phyloP scores from a whole-genome alignment of 2,113 vertebrate species.

The Larimichthys polyactis region DNA sequence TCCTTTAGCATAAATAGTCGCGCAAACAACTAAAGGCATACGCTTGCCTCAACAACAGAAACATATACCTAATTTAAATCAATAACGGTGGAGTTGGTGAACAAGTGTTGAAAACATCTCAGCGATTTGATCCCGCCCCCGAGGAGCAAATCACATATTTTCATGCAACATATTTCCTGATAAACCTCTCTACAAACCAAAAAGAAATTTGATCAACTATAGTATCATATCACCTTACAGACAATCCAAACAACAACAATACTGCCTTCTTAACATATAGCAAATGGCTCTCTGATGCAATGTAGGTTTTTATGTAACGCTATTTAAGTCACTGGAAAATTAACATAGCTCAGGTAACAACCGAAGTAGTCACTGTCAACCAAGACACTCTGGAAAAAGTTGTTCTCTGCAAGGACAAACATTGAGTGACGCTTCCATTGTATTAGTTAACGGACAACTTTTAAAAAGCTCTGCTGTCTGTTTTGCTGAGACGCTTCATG shows the following conservation, averaged over 20 bases:
- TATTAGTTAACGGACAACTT: conserved; percentile 7
- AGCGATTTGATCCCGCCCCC: neutral
- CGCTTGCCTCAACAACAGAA: neutral
- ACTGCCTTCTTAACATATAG: too few relatives aligned
- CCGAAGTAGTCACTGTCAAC: neutral
- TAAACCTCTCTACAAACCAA: neutral
- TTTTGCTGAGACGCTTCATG: neutral
- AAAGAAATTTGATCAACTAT: neutral
- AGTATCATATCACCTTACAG: neutral
- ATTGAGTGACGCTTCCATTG: conserved; percentile 7
- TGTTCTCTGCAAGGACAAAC: neutral
- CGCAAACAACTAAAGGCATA: conserved; percentile 16
- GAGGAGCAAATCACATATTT: conserved; percentile 3
- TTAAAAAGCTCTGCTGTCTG: neutral
- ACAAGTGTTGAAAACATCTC: neutral
- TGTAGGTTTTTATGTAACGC: neutral
- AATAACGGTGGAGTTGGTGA: conserved; percentile 10
- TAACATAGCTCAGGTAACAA: conserved; percentile 14
- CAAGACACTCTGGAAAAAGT: conserved; percentile 11
- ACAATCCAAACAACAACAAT: neutral
- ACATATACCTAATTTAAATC: conserved; percentile 7
- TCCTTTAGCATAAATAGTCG: conserved; percentile 24
- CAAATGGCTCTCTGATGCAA: neutral
- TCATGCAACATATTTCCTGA: neutral
- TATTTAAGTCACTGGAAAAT: neutral